Evolutionary conservation across 2,113 vertebrate species (phyloP), one percentile per base, ranked within the genome.

Genomic region (Heptranchias perlo): DNA sequence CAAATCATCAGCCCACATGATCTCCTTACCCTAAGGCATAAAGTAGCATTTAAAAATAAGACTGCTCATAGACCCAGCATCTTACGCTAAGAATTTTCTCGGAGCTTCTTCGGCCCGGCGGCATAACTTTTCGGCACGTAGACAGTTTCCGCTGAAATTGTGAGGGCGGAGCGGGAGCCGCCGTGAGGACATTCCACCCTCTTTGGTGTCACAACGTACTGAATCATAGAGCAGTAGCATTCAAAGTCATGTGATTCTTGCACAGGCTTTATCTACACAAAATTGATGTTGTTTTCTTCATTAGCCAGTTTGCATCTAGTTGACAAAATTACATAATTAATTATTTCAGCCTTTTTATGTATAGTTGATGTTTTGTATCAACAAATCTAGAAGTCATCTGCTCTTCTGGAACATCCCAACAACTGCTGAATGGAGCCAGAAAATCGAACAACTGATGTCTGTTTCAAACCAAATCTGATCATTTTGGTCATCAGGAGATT

Each of bases 291-390:
- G 31, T 54, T 91, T 91, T 91, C 3, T 58, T 91, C 54, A 14
- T 58, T 44, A 21, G 5, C 8, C 31, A 35, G 69, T 11, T 87
- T 87, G 84, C 52, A 61, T 35, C 3, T 54, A 58, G 28, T 49
- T 52, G 84, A 49, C 52, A 91, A 61, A 91, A 91, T 91, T 87
- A 31, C 84, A 82, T 14, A 82, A 82, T 52, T 87, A 87, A 87
- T 87, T 54, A 52, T 91, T 91, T 58, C 52, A 61, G 0, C 31
- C 0, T 58, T 91, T 91, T 91, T 58, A 91, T 86, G 1, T 8
- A 8, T 5, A 76, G 44, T 86, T 16, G 35, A 4, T 16, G 87
- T 91, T 91, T 44, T 21, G 76, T 58, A 35, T 54, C 54, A 58
- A 58, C 87, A 58, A 28, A n/a, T 91, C 11, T 10, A n/a, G 87